A percentile compares a stretch with the other conserved stretches of the same genome.
phyloP scores from a whole-genome alignment of 2,113 vertebrate genomes.

The Pipa parva region DNA sequence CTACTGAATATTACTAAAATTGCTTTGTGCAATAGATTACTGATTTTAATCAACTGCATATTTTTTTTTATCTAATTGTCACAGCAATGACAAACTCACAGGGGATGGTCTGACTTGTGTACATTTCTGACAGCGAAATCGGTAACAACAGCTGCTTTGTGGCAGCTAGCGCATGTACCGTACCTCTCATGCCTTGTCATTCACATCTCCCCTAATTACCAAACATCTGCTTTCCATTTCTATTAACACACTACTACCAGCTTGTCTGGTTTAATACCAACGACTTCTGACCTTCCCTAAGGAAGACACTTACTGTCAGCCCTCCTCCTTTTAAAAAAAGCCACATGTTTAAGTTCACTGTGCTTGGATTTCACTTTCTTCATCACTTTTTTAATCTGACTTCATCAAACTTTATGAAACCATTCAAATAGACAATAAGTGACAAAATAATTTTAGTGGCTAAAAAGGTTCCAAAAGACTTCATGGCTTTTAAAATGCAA shows the following conservation, averaged over 20 bases:
- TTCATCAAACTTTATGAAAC: constrained; percentile 20
- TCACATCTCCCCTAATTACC: constrained; percentile 99
- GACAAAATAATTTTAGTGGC: constrained; percentile 27
- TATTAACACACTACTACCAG: constrained; percentile 90
- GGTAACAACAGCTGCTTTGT: constrained; percentile 88
- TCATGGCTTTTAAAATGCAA: background rate
- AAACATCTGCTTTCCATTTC: constrained; percentile 98
- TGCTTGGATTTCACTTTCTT: constrained; percentile 27
- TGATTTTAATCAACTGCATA: constrained; percentile 69
- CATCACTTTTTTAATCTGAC: too few relatives aligned
- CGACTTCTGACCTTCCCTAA: constrained; percentile 92
- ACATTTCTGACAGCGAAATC: constrained; percentile 87
- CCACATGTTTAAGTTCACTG: constrained; percentile 41
- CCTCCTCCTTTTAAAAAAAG: constrained; percentile 67
- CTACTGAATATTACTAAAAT: constrained; percentile 39
- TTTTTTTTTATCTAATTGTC: constrained; percentile 64
- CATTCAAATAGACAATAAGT: background rate
- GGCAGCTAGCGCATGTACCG: constrained; percentile 82
- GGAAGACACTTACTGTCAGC: constrained; percentile 84
- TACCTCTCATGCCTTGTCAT: constrained; percentile 94
- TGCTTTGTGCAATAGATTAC: constrained; percentile 54
- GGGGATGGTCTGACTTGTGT: constrained; percentile 89
- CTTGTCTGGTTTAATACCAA: constrained; percentile 90
- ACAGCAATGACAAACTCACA: constrained; percentile 64
- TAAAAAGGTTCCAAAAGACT: background rate